phyloP scores from a whole-genome alignment of 2,113 vertebrate genomes.

The Crypturellus undulatus region DNA sequence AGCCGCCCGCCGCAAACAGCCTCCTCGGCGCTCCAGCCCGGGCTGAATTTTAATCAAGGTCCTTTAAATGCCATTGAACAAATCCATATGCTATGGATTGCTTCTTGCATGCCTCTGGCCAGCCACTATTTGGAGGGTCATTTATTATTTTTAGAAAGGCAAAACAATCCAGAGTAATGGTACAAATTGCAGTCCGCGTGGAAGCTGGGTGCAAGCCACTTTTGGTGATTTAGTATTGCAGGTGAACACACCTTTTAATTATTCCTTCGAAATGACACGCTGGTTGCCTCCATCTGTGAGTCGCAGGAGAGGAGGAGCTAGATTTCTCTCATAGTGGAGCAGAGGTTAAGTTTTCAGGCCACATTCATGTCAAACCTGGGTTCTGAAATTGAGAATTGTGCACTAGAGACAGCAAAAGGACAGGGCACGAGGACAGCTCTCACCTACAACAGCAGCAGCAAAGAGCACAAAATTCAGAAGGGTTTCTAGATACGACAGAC shows the following conservation, averaged over 20 bases:
- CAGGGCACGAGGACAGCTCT: background rate
- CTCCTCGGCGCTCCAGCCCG: conserved; percentile 68
- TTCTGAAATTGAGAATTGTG: background rate
- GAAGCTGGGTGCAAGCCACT: background rate
- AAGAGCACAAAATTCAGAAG: background rate
- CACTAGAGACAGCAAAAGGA: background rate
- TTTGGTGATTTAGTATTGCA: conserved; percentile 45
- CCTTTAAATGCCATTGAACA: conserved; percentile 85
- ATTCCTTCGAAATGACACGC: conserved; percentile 43
- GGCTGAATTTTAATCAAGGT: conserved; percentile 85
- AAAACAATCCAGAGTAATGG: conserved; percentile 70
- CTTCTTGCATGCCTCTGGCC: conserved; percentile 74
- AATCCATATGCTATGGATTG: conserved; percentile 83
- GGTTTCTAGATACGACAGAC: background rate
- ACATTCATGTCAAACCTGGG: background rate
- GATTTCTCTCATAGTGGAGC: conserved; percentile 11
- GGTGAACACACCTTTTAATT: conserved; percentile 66
- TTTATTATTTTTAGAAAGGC: conserved; percentile 83
- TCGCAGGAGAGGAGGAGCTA: background rate
- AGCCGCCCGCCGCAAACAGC: conserved; percentile 73
- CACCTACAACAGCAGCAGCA: background rate
- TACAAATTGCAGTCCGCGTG: conserved; percentile 58
- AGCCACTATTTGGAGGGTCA: conserved; percentile 73
- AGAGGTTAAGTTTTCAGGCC: background rate
- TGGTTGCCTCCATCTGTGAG: conserved; percentile 4